A percentile compares a stretch with the other conserved stretches of the same genome.
phyloP scores from a whole-genome alignment of 2,113 vertebrate species.

The Pipra filicauda region DNA sequence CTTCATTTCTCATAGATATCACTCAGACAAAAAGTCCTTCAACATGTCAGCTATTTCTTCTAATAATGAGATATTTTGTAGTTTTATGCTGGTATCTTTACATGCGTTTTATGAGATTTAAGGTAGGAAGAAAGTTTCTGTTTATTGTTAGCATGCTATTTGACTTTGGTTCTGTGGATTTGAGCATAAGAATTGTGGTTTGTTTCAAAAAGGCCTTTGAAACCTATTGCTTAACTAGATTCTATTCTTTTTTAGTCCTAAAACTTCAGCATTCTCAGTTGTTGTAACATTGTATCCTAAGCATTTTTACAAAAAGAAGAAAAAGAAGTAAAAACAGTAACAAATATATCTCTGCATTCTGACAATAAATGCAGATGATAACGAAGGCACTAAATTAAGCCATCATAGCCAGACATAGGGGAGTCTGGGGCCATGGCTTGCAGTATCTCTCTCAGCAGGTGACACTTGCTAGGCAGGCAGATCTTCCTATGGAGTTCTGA shows the following conservation, averaged over 20 bases:
- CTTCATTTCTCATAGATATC: not conserved
- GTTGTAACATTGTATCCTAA: not conserved
- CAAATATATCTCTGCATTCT: not conserved
- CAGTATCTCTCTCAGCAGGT: not conserved
- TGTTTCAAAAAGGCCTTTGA: not conserved
- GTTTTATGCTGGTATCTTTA: not conserved
- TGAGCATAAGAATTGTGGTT: not conserved
- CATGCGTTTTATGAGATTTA: not conserved
- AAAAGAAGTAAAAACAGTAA: not conserved
- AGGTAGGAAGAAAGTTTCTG: not conserved
- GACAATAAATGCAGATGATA: not conserved
- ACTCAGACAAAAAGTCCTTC: not conserved
- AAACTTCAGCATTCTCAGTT: not conserved
- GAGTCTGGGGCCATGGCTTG: not conserved
- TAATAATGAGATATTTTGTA: not conserved
- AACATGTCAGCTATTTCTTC: not conserved
- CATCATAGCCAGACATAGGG: not conserved
- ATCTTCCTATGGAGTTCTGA: not conserved
- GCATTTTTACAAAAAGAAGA: not conserved
- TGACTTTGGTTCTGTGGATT: not conserved
- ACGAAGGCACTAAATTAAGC: not conserved
- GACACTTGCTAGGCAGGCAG: not conserved
- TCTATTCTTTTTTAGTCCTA: not conserved
- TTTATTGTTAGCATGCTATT: not conserved
- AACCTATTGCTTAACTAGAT: not conserved